Evolutionary conservation across 2,888 invertebrate genomes (phyloP), one percentile per base, ranked within the genome.

Genomic region (Empis stercorea): DNA sequence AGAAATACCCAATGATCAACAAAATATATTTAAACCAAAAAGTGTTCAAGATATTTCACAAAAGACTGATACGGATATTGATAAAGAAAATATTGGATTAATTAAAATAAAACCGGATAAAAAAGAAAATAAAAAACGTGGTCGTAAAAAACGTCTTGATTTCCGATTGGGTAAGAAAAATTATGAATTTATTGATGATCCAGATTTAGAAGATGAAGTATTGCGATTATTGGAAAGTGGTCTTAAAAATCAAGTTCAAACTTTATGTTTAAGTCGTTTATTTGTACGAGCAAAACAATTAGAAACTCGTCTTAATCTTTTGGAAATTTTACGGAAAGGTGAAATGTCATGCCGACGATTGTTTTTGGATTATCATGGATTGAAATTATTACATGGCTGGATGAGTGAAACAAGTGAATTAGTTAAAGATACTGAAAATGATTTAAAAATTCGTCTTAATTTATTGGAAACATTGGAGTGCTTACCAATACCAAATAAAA

Each of bases 351-450:
- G 89, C 62, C 76, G 87, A 10, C 72, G 91, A 14, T 74, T 95
- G 51, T 95, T 96, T 72, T 76, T 92, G 47, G 91, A 91, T 72
- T 95, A 95, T 70, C 91, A 95, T 60, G 96, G 96, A 0, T 73
- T 96, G 47, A 73, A 88, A 7, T 72, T 97, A 46, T 74, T 97
- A 48, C 91, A 93, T 73, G 89, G 88, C 27, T 96, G 96, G 84
- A 92, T 95, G 79, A 79, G 80, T 48, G 88, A 89, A 60, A 20
- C 40, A n/a, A 13, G 39, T n/a, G 20, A 20, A 3, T 5, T 34
- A n/a, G 51, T 49, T 1, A 46, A 49, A 10, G 51, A 53, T 23
- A 52, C 43, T 30, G 51, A 54, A 34, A 51, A 52, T 40, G 62
- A 62, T 43, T 54, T 56, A 42, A 55, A 61, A 49, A 56, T 65